A percentile compares a stretch with the other conserved stretches of the same genome.
Evolutionary conservation across 2,888 invertebrate species (phyloP).

Genomic region (Drosophila barbarae): DNA sequence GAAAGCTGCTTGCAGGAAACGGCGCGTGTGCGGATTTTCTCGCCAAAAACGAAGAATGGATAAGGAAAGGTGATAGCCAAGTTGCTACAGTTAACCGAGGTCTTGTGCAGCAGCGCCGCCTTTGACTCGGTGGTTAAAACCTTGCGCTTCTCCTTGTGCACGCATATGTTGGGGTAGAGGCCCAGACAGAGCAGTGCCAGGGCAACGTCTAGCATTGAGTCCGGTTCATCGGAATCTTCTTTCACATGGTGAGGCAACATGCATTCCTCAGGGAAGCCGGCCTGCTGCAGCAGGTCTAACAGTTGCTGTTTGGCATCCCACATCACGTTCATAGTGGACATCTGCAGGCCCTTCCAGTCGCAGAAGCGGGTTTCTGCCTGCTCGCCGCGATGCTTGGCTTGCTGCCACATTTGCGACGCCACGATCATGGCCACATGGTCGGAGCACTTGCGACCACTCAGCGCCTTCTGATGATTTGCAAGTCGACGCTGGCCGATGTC

Average conservation of each 20-base stretch:
- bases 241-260: constrained; percentile 88
- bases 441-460: constrained; percentile 92
- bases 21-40: constrained; percentile 97
- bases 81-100: constrained; percentile 96
- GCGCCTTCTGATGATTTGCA: constrained; percentile 89
- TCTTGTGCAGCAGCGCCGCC: constrained; percentile 96
- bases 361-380: constrained; percentile 92
- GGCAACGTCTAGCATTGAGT: constrained; percentile 89
- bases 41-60: constrained; percentile 98
- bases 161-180: constrained; percentile 97
- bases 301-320: constrained; percentile 92
- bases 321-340: constrained; percentile 93
- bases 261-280: constrained; percentile 95
- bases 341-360: constrained; percentile 93
- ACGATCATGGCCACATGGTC: constrained; percentile 98
- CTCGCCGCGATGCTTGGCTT: constrained; percentile 85
- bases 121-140: constrained; percentile 97
- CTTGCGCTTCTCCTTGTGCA: constrained; percentile 96
- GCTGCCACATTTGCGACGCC: constrained; percentile 92
- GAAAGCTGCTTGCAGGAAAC: constrained; percentile 98
- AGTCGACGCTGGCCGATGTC: constrained; percentile 88
- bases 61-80: constrained; percentile 91
- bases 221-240: constrained; percentile 86
- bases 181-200: constrained; percentile 93
- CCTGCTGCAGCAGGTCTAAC: constrained; percentile 84